Evolutionary conservation across 2,113 vertebrate genomes (phyloP).

Genomic region (Aegypius monachus): DNA sequence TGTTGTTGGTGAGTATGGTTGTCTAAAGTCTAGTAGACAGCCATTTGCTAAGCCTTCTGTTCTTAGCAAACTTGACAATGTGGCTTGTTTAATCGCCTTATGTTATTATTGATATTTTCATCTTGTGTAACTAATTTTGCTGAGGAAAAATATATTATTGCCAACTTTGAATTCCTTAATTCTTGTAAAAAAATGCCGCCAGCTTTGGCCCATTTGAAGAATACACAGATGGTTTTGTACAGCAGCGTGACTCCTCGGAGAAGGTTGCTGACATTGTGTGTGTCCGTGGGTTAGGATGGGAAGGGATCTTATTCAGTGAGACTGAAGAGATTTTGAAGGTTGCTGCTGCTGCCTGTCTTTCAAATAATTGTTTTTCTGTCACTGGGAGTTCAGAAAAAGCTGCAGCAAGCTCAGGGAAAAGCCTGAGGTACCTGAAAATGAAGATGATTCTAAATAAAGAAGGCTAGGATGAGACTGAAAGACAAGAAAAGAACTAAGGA

Average conservation of each 20-base stretch:
- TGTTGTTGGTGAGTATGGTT: background rate
- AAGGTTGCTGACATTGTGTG: background rate
- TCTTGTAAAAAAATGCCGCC: background rate
- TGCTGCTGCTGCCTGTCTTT: background rate
- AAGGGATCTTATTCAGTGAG: background rate
- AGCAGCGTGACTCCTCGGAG: background rate
- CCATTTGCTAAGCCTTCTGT: conserved; percentile 59
- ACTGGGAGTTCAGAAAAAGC: background rate
- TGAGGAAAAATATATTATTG: background rate
- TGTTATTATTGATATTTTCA: conserved; percentile 41
- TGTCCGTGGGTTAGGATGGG: background rate
- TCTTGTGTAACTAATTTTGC: background rate
- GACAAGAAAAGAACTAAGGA: background rate
- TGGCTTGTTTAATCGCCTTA: background rate
- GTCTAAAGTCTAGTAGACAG: background rate
- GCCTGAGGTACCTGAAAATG: background rate
- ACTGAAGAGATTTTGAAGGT: background rate
- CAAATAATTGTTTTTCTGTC: background rate
- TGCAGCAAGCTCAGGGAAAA: background rate
- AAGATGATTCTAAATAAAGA: background rate
- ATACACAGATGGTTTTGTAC: background rate
- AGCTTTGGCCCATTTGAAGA: background rate
- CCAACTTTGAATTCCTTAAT: background rate
- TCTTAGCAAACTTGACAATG: background rate
- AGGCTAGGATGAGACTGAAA: background rate